Evolutionary conservation across 1,140 invertebrate genomes (phyloP).

Genomic region (Apis dorsata): DNA sequence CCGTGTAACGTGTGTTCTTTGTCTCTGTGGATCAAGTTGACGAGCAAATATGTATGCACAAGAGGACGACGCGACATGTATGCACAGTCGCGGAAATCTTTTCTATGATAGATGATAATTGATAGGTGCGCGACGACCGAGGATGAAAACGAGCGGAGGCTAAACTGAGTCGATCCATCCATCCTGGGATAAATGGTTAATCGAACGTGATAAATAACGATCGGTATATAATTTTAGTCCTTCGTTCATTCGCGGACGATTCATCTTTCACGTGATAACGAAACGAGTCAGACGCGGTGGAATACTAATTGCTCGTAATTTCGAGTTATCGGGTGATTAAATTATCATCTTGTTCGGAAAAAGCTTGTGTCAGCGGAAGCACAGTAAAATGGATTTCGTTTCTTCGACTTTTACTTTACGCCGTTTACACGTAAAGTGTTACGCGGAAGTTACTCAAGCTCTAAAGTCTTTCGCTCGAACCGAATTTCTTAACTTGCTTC

Average conservation of each 20-base stretch:
- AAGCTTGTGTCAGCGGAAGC: neutral
- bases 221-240: conserved; percentile 36
- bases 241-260: conserved; percentile 18
- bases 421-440: neutral
- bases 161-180: conserved; percentile 34
- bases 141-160: conserved; percentile 26
- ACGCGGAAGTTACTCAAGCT: neutral
- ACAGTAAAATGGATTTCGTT: neutral
- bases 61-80: neutral
- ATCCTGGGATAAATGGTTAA: neutral
- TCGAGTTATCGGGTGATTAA: neutral
- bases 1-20: conserved; percentile 28
- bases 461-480: neutral
- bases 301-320: neutral
- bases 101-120: conserved; percentile 28
- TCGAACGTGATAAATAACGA: conserved; percentile 12
- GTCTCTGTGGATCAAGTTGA: conserved; percentile 39
- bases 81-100: conserved; percentile 1
- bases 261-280: neutral
- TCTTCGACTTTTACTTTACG: neutral
- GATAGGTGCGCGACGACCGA: conserved; percentile 36
- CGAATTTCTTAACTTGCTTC: neutral
- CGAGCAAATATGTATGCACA: conserved; percentile 23
- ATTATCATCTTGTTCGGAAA: neutral
- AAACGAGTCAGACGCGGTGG: neutral